phyloP scores from a whole-genome alignment of 1,140 invertebrate genomes.

The Drosophila repleta region DNA sequence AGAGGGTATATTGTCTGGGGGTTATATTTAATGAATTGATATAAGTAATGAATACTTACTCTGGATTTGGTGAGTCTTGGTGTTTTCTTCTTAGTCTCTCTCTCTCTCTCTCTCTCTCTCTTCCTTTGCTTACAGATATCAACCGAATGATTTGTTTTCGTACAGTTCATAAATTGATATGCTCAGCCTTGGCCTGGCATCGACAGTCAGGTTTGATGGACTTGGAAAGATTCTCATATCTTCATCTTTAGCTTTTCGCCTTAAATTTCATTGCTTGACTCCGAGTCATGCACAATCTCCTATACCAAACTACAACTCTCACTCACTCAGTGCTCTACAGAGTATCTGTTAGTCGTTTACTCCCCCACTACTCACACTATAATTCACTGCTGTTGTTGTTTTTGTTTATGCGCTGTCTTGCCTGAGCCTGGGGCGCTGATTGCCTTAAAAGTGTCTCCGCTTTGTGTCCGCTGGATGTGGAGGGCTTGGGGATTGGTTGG shows the following conservation, averaged over 20 bases:
- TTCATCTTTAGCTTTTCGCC: too few relatives aligned
- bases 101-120: neutral
- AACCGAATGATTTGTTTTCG: too few relatives aligned
- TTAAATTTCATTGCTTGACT: too few relatives aligned
- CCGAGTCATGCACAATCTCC: too few relatives aligned
- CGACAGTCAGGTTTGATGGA: too few relatives aligned
- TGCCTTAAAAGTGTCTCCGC: constrained; percentile 67
- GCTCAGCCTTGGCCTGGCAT: too few relatives aligned
- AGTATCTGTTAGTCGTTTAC: neutral
- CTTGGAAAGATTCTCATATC: too few relatives aligned
- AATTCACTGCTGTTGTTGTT: constrained; percentile 32
- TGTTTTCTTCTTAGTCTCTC: neutral
- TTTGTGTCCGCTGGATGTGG: constrained; percentile 7
- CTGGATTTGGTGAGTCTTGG: neutral
- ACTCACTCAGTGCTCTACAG: neutral
- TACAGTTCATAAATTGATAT: too few relatives aligned
- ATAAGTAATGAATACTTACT: neutral
- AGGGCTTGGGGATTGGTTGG: neutral
- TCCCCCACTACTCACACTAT: neutral
- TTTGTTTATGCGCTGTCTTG: constrained; percentile 19
- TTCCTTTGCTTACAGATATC: neutral
- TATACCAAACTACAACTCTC: too few relatives aligned
- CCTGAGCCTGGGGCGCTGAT: constrained; percentile 46
- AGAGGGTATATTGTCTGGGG: neutral
- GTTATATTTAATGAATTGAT: too few relatives aligned